Base-by-base conservation (phyloP, 2,797 vertebrate species). In the Neomorphus geoffroyi region DNA sequence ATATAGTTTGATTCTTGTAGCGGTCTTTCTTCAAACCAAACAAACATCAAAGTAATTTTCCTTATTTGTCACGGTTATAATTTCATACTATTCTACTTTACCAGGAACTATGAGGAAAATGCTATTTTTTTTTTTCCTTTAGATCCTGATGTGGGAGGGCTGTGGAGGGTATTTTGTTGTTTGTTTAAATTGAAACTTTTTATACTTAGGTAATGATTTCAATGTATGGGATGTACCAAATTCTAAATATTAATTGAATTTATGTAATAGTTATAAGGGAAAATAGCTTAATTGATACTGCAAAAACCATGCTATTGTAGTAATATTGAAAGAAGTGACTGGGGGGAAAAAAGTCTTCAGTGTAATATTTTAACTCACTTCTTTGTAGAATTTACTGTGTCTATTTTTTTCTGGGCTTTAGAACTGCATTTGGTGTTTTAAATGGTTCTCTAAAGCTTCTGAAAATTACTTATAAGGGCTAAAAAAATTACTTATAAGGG, bases 101-200 rank as follows among this genome's bases (percentile, higher is more conserved):
- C 13, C 5, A 21, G 22, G 26, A 83, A 17, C 51, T 43, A 50
- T 21, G 60, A 45, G 28, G 18, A 39, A 91, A 46, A 50, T 18
- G 18, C 4, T 14, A 37, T 51, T 12, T 67, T 23, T 0, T 37
- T 74, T 50, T 62, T 43, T 17, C n/a, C n/a, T 48, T 69, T 48
- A 58, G 27, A 48, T 32, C 5, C 8, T 70, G 28, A 18, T 6
- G 3, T 8, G 28, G 11, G 5, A 2, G 11, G 2, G 3, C 1
- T 53, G 12, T 10, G 30, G 16, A 27, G 7, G 35, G 3, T 2
- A 10, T 28, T 33, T 74, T 46, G 4, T 23, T 60, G 7, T 48
- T 33, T 43, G 19, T 37, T 80, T 70, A 61, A 45, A 8, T 54
- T 26, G 50, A 27, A 60, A 60, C 18, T 28, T 28, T 35, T 72